Conservation (phyloP, 1,140 invertebrate genomes). For the Whitmania pigra region DNA sequence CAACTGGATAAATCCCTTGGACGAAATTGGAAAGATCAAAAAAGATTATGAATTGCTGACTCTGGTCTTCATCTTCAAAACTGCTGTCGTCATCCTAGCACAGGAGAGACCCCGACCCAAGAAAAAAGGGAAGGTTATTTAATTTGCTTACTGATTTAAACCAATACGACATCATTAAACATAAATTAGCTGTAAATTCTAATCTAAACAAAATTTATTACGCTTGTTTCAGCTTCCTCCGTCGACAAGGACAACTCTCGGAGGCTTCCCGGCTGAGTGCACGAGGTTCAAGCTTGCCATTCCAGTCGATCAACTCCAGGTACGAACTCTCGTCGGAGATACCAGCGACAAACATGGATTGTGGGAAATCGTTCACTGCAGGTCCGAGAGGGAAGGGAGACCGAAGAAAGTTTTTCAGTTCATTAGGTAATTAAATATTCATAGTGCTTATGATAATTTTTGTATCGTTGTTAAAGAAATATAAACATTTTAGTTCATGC, state of each 20-base stretch:
- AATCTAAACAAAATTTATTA: too few relatives aligned
- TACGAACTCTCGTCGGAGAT: conserved; percentile 63
- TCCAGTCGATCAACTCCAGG: conserved; percentile 90
- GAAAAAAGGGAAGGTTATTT: conserved; percentile 53
- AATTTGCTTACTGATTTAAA: too few relatives aligned
- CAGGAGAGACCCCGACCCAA: conserved; percentile 87
- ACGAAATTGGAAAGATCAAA: conserved; percentile 64
- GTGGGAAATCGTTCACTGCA: conserved; percentile 88
- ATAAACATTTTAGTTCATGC: too few relatives aligned
- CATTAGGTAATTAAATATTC: conserved; percentile 48
- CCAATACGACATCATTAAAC: too few relatives aligned
- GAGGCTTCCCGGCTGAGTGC: conserved; percentile 6
- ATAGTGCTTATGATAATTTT: too few relatives aligned
- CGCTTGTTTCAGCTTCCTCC: background rate
- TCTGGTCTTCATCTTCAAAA: conserved; percentile 96
- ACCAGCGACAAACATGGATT: conserved; percentile 87
- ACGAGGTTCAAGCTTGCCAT: conserved; percentile 88
- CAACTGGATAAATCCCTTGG: conserved; percentile 76
- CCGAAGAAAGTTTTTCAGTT: conserved; percentile 92
- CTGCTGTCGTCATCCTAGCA: conserved; percentile 89
- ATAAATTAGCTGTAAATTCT: too few relatives aligned
- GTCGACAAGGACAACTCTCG: background rate
- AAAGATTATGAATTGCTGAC: conserved; percentile 88
- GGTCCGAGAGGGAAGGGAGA: conserved; percentile 77
- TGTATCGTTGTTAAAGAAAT: too few relatives aligned